Percentiles rank a stretch among this genome's conserved stretches.
Evolutionary conservation across 2,888 invertebrate species (phyloP).

Genomic region (Dioctria linearis): DNA sequence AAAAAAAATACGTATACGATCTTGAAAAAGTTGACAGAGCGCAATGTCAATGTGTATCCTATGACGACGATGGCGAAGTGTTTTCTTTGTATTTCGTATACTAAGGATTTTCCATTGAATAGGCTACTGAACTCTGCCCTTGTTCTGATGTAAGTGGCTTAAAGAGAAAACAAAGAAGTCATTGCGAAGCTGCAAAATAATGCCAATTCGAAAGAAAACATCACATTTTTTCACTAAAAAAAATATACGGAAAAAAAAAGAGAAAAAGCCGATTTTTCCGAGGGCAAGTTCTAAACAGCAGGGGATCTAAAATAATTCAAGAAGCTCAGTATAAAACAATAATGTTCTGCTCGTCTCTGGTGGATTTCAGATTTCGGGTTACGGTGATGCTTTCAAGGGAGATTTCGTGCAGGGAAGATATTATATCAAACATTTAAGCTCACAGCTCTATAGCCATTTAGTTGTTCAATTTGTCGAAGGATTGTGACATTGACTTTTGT

Average conservation of each 20-base stretch:
- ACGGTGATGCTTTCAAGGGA: neutral
- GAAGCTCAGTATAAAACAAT: neutral
- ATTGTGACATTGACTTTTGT: neutral
- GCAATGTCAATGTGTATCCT: neutral
- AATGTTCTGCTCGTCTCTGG: neutral
- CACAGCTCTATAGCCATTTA: neutral
- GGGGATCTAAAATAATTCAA: conserved; percentile 27
- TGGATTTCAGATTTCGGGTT: neutral
- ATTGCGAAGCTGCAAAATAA: conserved; percentile 22
- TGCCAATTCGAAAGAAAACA: conserved; percentile 26
- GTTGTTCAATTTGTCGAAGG: conserved; percentile 12
- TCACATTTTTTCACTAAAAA: conserved; percentile 10
- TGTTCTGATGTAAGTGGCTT: conserved; percentile 1
- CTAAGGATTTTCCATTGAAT: neutral
- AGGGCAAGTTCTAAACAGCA: conserved; percentile 9
- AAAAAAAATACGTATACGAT: neutral
- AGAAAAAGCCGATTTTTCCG: neutral
- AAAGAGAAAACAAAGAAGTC: conserved; percentile 30
- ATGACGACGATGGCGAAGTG: neutral
- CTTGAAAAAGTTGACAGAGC: neutral
- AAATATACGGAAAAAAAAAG: neutral
- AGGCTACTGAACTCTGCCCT: neutral
- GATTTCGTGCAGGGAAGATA: neutral
- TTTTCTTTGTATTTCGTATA: neutral
- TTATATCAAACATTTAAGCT: conserved; percentile 8